A percentile compares a stretch with the other conserved stretches of the same genome.
Conservation (phyloP, 2,888 invertebrate species). For the Stenoptilia bipunctidactyla region DNA sequence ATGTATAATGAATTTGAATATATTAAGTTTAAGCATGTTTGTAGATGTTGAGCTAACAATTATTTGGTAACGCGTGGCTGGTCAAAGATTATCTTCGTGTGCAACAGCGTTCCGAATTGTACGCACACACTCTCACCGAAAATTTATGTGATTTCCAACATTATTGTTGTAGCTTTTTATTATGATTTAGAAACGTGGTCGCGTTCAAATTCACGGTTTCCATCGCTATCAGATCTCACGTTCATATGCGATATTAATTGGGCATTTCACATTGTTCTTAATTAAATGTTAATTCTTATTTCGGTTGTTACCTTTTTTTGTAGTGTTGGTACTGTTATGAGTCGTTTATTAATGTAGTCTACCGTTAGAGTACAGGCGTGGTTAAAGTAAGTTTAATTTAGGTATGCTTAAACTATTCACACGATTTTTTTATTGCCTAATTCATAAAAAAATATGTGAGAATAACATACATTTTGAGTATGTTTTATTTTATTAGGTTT, state of each 20-base stretch:
- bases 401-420: background rate
- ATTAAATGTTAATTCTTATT: slow-evolving; percentile 27
- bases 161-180: slow-evolving; percentile 22
- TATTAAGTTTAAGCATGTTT: too few relatives aligned
- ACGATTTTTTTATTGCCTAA: slow-evolving; percentile 7
- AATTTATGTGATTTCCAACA: slow-evolving; percentile 18
- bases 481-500: too few relatives aligned
- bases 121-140: slow-evolving; percentile 10
- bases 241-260: slow-evolving; percentile 33
- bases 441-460: slow-evolving; percentile 12
- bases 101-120: slow-evolving; percentile 8
- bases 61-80: slow-evolving; percentile 15
- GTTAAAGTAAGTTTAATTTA: background rate
- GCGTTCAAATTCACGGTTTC: slow-evolving; percentile 22
- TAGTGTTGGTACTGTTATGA: slow-evolving; percentile 15
- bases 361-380: background rate
- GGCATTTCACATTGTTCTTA: slow-evolving; percentile 31
- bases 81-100: slow-evolving; percentile 13
- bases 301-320: slow-evolving; percentile 26
- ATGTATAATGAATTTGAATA: too few relatives aligned
- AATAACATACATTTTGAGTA: too few relatives aligned
- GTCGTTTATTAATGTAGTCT: slow-evolving; percentile 5
- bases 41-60: background rate
- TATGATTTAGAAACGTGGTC: slow-evolving; percentile 26
- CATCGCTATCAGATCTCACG: slow-evolving; percentile 25